phyloP scores from a whole-genome alignment of 2,797 vertebrate genomes.

The Tenualosa ilisha region DNA sequence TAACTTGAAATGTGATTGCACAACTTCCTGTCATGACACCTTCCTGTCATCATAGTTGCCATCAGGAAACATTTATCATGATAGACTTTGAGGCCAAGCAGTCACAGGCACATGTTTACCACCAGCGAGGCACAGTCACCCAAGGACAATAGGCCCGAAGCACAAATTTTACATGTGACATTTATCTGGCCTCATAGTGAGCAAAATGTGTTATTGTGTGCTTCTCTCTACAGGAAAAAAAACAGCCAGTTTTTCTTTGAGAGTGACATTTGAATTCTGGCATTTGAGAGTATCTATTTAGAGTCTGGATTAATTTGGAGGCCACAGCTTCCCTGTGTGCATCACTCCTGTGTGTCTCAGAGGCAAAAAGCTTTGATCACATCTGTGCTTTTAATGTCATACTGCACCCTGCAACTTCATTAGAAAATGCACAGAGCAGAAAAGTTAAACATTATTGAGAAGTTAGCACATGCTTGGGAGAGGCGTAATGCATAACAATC shows the following conservation, averaged over 20 bases:
- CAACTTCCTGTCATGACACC: neutral
- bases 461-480: no score
- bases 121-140: neutral
- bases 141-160: neutral
- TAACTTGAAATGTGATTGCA: neutral
- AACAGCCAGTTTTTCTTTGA: neutral
- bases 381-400: no score
- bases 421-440: no score
- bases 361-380: neutral
- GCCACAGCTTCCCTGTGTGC: neutral
- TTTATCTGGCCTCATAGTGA: neutral
- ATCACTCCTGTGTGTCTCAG: neutral
- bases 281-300: slow-evolving; percentile 10
- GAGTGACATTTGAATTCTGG: slow-evolving; percentile 16
- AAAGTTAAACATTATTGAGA: no score
- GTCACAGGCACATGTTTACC: neutral
- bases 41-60: neutral
- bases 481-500: no score
- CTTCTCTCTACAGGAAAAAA: neutral
- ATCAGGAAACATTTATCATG: neutral
- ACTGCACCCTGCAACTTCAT: no score
- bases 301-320: neutral
- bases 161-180: neutral
- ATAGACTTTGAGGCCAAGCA: neutral
- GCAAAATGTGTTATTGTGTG: neutral